Percentiles rank a stretch among this genome's conserved stretches.
phyloP scores from a whole-genome alignment of 2,888 invertebrate genomes.

The Tiliacea aurago region DNA sequence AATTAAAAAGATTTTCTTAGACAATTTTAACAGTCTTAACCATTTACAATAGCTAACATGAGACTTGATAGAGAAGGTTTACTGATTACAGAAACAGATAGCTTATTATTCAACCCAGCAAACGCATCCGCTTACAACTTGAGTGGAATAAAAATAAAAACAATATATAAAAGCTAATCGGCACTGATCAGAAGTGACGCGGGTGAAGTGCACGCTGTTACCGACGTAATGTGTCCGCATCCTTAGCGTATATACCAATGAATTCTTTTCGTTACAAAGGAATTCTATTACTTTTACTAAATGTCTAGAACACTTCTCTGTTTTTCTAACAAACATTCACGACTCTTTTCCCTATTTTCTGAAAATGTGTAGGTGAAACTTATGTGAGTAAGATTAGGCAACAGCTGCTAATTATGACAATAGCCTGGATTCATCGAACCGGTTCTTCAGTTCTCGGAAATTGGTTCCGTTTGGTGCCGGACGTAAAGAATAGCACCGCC shows the following conservation, averaged over 20 bases:
- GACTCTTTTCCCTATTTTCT: not conserved
- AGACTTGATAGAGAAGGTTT: not conserved
- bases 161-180: conserved; percentile 74
- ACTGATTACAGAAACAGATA: not conserved
- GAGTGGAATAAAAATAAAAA: conserved; percentile 71
- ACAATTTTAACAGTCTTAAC: not conserved
- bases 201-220: conserved; percentile 55
- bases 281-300: not conserved
- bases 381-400: not conserved
- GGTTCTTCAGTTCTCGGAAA: too few relatives aligned
- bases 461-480: too few relatives aligned
- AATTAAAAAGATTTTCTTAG: not conserved
- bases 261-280: not conserved
- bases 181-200: conserved; percentile 75
- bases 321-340: not conserved
- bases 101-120: not conserved
- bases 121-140: conserved; percentile 44
- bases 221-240: not conserved
- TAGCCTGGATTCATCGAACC: not conserved
- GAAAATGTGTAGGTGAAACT: not conserved
- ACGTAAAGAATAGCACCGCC: too few relatives aligned
- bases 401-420: not conserved
- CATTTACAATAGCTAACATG: not conserved
- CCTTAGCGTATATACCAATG: not conserved
- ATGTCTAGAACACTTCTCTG: not conserved